Conservation (phyloP, 2,797 vertebrate genomes). For the Alauda arvensis region DNA sequence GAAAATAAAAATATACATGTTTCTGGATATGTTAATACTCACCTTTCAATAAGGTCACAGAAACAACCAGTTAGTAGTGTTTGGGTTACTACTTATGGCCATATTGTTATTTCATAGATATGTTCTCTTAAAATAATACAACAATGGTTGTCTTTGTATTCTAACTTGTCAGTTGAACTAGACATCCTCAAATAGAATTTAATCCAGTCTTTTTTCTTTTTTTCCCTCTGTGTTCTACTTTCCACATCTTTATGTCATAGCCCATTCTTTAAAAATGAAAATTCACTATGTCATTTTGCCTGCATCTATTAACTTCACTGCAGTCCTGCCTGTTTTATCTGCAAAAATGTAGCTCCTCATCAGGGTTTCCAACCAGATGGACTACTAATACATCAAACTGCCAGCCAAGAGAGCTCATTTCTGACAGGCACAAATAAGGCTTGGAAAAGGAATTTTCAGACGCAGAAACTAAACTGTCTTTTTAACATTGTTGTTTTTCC, state of each 20-base stretch:
- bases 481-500: neutral
- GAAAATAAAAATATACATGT: neutral
- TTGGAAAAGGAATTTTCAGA: neutral
- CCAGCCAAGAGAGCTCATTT: neutral
- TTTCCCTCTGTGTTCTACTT: neutral
- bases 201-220: neutral
- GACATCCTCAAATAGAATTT: neutral
- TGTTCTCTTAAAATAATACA: neutral
- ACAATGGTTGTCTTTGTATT: neutral
- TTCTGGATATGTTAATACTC: neutral
- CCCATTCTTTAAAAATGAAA: neutral
- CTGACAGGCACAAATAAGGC: neutral
- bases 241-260: neutral
- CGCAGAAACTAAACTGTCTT: neutral
- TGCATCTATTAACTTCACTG: neutral
- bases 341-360: neutral
- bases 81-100: neutral
- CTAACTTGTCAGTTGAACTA: neutral
- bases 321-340: neutral
- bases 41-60: neutral
- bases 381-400: neutral
- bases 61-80: neutral
- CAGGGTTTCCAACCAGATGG: slow-evolving; percentile 25
- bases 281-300: neutral
- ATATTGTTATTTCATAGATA: neutral